These are phyloP conservation scores for Ommatoiulus sabulosus DNA, from an alignment of 2,888 invertebrate genomes.

Conservation along the genomic window DNA sequence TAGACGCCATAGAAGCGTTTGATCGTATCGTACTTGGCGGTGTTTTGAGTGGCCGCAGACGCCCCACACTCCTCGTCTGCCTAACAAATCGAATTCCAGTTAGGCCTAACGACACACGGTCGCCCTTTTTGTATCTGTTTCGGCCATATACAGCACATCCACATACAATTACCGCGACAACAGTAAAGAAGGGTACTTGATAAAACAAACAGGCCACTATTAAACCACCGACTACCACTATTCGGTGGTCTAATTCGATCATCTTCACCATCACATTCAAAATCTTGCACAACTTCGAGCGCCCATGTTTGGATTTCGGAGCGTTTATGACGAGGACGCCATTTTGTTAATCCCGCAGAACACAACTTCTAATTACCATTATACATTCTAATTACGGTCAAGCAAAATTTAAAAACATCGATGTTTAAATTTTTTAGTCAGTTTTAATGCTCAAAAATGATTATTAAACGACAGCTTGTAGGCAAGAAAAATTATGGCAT, in stretches of 20 bases:
- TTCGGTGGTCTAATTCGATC: conserved; percentile 53
- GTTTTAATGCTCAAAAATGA: not conserved
- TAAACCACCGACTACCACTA: conserved; percentile 54
- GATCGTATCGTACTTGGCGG: conserved; percentile 3
- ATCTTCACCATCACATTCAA: conserved; percentile 48
- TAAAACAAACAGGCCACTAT: conserved; percentile 37
- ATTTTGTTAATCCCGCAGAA: conserved; percentile 37
- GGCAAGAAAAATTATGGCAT: not conserved
- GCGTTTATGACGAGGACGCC: not conserved
- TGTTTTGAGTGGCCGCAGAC: conserved; percentile 31
- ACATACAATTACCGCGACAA: not conserved
- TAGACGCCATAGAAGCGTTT: not conserved
- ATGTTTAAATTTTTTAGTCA: not conserved
- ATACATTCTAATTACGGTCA: not conserved
- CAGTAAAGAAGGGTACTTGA: conserved; percentile 42
- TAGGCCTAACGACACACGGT: conserved; percentile 45
- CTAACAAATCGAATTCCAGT: conserved; percentile 18
- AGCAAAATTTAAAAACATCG: not conserved
- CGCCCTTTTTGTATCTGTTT: conserved; percentile 31
- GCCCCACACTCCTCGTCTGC: conserved; percentile 52
- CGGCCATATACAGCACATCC: conserved; percentile 26
- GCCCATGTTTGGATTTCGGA: not conserved
- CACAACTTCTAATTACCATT: not conserved
- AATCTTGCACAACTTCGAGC: conserved; percentile 14
- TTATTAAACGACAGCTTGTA: not conserved